Conservation (phyloP, 2,888 invertebrate genomes). For the Diadegma fenestrale region DNA sequence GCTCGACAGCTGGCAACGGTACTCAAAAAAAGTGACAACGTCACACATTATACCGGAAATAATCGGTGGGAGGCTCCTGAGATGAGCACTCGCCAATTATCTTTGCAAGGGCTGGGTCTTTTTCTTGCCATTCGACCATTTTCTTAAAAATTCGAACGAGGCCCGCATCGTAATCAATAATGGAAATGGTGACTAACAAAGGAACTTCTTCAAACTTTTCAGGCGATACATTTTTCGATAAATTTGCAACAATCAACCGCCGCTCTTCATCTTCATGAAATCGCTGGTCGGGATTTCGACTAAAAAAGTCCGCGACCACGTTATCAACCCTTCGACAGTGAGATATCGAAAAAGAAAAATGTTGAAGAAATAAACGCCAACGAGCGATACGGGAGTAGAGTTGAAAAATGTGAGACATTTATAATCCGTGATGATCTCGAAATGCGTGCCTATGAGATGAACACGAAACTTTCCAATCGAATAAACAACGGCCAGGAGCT, state of each 20-base stretch:
- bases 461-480: neutral
- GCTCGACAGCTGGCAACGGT: no score
- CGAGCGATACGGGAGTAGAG: constrained; percentile 11
- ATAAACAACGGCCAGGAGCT: neutral
- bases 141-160: neutral
- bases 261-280: constrained; percentile 6
- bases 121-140: neutral
- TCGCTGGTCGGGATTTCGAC: neutral
- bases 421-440: constrained; percentile 41
- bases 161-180: neutral
- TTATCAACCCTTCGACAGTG: constrained; percentile 5
- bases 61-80: neutral
- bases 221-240: neutral
- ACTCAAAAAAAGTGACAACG: no score
- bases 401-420: constrained; percentile 10
- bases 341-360: constrained; percentile 20
- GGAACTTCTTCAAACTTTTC: neutral
- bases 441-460: no score
- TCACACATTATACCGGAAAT: neutral
- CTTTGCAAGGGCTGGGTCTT: neutral
- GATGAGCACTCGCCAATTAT: neutral
- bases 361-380: constrained; percentile 33
- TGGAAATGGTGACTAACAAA: neutral
- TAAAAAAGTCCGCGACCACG: constrained; percentile 1
- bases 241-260: neutral